A percentile compares a stretch with the other conserved stretches of the same genome.
Conservation (phyloP, 2,888 invertebrate species). For the Phyllotreta striolata region DNA sequence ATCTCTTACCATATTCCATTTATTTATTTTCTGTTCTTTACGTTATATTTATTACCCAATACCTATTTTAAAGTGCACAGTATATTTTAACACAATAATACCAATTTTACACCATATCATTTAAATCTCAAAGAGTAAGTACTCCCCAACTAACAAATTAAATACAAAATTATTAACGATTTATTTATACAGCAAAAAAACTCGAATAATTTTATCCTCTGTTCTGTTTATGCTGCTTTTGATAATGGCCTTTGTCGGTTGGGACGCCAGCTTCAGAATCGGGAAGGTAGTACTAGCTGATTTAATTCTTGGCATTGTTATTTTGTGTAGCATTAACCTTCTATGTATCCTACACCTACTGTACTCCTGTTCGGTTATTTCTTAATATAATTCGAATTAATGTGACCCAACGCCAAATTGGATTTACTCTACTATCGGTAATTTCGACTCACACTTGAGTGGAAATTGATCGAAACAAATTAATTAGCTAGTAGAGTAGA, state of each 20-base stretch:
- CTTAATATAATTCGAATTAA: not conserved
- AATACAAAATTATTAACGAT: not conserved
- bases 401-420: not conserved
- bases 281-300: constrained; percentile 85
- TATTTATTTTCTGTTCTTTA: too few species aligned
- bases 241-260: constrained; percentile 43
- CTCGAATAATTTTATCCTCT: constrained; percentile 25
- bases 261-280: constrained; percentile 69
- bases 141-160: not conserved
- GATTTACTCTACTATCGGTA: not conserved
- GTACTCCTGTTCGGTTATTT: constrained; percentile 59
- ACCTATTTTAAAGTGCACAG: too few species aligned
- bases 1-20: too few species aligned
- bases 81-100: too few species aligned
- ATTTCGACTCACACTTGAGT: not conserved
- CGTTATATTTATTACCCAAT: too few species aligned
- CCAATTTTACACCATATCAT: too few species aligned
- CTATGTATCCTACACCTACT: constrained; percentile 71
- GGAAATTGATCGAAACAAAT: too few species aligned
- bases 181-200: constrained; percentile 4
- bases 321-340: constrained; percentile 72
- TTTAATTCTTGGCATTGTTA: constrained; percentile 72
- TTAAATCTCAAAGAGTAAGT: too few species aligned
- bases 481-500: too few species aligned
- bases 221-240: constrained; percentile 52